Conservation (phyloP, 35 echinoderm and acorn worm species). For the Amphiura filiformis region DNA sequence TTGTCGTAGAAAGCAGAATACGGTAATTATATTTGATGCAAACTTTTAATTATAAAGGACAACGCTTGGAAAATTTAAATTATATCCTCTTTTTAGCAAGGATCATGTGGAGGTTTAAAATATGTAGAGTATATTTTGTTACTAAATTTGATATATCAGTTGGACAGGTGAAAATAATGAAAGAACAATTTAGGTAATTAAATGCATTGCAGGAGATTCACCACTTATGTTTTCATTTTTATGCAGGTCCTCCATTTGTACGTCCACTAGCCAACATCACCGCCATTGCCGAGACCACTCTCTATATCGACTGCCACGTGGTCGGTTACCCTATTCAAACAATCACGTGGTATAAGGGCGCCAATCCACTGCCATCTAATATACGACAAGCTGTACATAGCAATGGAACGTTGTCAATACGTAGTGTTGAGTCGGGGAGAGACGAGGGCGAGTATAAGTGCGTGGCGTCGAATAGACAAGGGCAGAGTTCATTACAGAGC, state of each 20-base stretch:
- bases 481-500: constrained; percentile 23
- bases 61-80: no score
- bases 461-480: constrained; percentile 44
- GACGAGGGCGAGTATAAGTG: constrained; percentile 86
- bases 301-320: constrained; percentile 67
- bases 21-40: no score
- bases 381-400: constrained; percentile 56
- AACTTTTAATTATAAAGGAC: no score
- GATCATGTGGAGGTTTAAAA: no score
- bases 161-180: no score
- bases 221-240: constrained; percentile 18
- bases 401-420: constrained; percentile 82
- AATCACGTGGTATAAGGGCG: constrained; percentile 79
- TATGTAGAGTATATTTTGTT: no score
- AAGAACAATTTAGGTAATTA: no score
- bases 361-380: constrained; percentile 49
- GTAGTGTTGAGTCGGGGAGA: constrained; percentile 35
- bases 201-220: no score
- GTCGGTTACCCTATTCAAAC: constrained; percentile 81
- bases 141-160: no score
- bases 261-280: constrained; percentile 76
- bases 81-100: no score
- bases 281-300: constrained; percentile 55
- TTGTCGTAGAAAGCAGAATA: no score
- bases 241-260: constrained; percentile 80